Base-by-base conservation (phyloP, 2,797 vertebrate genomes). In the Podargus strigoides region DNA sequence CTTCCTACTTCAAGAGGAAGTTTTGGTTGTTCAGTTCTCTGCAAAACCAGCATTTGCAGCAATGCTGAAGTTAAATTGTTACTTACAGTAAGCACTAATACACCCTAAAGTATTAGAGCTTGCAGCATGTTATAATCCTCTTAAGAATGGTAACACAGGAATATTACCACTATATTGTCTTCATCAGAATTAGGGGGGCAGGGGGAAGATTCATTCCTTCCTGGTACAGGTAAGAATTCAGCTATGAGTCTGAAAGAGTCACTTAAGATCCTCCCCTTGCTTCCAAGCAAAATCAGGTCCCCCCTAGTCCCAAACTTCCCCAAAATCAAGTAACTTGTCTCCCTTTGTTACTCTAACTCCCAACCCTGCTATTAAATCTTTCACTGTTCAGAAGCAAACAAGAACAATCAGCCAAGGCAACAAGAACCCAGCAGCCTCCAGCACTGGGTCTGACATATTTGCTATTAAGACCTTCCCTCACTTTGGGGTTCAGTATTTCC, bases 351-450 rank as follows among this genome's bases (percentile, higher is more conserved):
- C 10, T 59, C 7, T n/a, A 60, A 76, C 58, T 89, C 42, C 73
- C 58, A 78, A n/a, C 27, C 72, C 50, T 28, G 19, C 69, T 46
- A 42, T 19, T 32, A 41, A 26, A 49, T 34, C 63, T n/a, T 32
- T 22, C 1, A 12, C 22, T 26, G 56, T 11, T 55, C 82, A 81
- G 58, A 62, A 72, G 56, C 68, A 44, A 74, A 41, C 49, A 70
- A 30, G 23, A 70, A 6, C 4, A 0, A 2, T 3, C 14, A 14
- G 36, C 21, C 67, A 26, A 50, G 11, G 8, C 47, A 60, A 3
- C 14, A 60, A 41, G 21, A 81, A 16, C 9, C 27, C 36, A 24
- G 16, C 36, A 46, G 18, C 24, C 27, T 67, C 59, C 23, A 67
- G 34, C 1, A 13, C 9, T 9, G 24, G 32, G 11, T 47, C 41